phyloP scores from a whole-genome alignment of 2,888 invertebrate genomes.

The Leucophenga maculata region DNA sequence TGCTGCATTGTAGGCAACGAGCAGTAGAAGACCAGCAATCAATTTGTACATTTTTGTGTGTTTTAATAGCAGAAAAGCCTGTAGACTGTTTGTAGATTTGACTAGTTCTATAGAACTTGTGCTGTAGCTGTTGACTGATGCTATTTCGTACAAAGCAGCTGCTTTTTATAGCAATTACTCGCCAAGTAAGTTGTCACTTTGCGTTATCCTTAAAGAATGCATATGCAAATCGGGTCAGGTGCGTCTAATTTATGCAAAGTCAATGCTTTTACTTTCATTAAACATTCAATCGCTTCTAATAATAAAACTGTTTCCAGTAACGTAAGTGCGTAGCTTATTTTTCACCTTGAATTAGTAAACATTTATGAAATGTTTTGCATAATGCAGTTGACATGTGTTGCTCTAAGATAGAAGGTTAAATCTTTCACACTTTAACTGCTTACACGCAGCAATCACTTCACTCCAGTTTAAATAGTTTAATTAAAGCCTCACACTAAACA shows the following conservation, averaged over 20 bases:
- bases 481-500: background rate
- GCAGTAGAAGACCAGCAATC: slow-evolving; percentile 1
- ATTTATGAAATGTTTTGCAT: no score
- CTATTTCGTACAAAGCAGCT: background rate
- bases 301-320: no score
- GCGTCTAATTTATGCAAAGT: background rate
- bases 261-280: background rate
- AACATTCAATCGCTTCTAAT: background rate
- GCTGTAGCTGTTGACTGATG: background rate
- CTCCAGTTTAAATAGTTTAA: background rate
- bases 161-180: background rate
- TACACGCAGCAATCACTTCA: no score
- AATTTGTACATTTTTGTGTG: slow-evolving; percentile 12
- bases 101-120: background rate
- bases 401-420: no score
- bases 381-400: no score
- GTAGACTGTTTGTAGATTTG: background rate
- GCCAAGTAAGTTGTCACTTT: background rate
- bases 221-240: slow-evolving; percentile 15
- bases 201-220: slow-evolving; percentile 3
- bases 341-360: no score
- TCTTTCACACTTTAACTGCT: no score
- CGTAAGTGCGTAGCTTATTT: no score
- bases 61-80: no score
- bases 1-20: slow-evolving; percentile 18